Evolutionary conservation across 2,888 invertebrate genomes (phyloP).

Genomic region (Pseudeuparius sepicola): DNA sequence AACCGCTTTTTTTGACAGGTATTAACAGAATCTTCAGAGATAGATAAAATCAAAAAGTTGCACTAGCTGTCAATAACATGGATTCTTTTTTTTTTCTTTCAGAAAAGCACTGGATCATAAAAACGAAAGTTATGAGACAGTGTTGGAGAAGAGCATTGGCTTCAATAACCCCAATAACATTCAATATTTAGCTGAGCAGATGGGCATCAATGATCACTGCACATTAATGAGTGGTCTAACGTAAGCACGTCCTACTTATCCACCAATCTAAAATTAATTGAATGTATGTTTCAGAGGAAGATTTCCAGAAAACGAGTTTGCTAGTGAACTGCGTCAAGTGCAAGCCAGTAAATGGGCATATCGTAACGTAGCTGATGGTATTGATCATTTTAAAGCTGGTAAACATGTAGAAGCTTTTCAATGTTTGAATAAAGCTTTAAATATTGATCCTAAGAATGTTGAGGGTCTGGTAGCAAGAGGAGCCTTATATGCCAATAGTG

Average conservation of each 20-base stretch:
- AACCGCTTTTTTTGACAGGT: too few relatives aligned
- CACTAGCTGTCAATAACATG: too few relatives aligned
- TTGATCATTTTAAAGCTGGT: constrained; percentile 88
- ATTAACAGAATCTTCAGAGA: too few relatives aligned
- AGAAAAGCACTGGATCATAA: constrained; percentile 74
- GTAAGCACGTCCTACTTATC: constrained; percentile 40
- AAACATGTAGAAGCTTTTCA: constrained; percentile 91
- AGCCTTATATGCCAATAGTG: constrained; percentile 87
- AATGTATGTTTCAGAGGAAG: constrained; percentile 46
- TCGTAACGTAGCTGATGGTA: constrained; percentile 86
- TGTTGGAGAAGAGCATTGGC: constrained; percentile 72
- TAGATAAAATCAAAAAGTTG: too few relatives aligned
- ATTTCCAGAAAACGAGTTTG: constrained; percentile 72
- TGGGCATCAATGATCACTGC: constrained; percentile 62
- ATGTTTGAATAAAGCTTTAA: constrained; percentile 85
- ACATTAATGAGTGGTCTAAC: constrained; percentile 61
- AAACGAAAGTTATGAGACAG: constrained; percentile 68
- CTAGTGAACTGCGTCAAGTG: constrained; percentile 72
- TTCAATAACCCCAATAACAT: constrained; percentile 86
- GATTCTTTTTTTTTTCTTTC: constrained; percentile 29
- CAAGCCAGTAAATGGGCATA: constrained; percentile 94
- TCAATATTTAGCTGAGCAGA: constrained; percentile 65
- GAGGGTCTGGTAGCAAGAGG: constrained; percentile 88
- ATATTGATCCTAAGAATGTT: constrained; percentile 84
- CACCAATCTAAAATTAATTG: neutral